These are phyloP conservation scores for Cossypha dichroa DNA, from an alignment of 2,797 vertebrate species.

Conservation along the genomic window DNA sequence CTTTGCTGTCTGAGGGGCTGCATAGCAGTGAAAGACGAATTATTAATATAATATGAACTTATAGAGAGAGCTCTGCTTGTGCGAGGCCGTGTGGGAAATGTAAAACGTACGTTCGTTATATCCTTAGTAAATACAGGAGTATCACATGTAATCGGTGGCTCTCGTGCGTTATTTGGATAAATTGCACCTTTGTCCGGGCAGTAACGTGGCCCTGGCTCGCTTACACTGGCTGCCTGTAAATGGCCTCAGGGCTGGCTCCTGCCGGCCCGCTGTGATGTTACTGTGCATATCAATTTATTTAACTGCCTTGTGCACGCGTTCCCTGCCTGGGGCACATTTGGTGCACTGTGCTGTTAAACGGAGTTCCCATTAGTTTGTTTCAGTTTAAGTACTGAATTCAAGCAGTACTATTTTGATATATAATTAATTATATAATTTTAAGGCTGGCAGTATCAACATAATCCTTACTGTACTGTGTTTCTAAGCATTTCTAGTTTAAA, in stretches of 20 bases:
- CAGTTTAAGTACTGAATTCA: rapidly evolving
- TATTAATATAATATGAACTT: rapidly evolving
- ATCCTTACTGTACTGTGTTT: neutral
- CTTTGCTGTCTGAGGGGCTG: neutral
- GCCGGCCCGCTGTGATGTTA: rapidly evolving
- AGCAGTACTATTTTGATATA: rapidly evolving
- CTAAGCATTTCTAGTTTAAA: neutral
- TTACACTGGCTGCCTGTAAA: rapidly evolving
- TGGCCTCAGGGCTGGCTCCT: rapidly evolving
- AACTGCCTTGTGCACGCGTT: too few relatives aligned
- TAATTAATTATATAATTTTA: neutral
- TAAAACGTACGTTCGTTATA: rapidly evolving
- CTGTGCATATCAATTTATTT: rapidly evolving
- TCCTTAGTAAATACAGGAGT: rapidly evolving
- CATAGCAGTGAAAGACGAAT: rapidly evolving
- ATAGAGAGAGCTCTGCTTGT: rapidly evolving
- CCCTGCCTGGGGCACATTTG: neutral
- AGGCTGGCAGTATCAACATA: neutral
- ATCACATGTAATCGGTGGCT: rapidly evolving
- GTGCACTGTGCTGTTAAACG: neutral
- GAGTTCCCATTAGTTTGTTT: rapidly evolving
- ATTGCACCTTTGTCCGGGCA: rapidly evolving
- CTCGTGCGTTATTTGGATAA: rapidly evolving
- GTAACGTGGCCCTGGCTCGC: rapidly evolving
- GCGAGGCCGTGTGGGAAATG: rapidly evolving